Conservation (phyloP, 2,797 vertebrate species). For the Poeciliopsis presidionis region DNA sequence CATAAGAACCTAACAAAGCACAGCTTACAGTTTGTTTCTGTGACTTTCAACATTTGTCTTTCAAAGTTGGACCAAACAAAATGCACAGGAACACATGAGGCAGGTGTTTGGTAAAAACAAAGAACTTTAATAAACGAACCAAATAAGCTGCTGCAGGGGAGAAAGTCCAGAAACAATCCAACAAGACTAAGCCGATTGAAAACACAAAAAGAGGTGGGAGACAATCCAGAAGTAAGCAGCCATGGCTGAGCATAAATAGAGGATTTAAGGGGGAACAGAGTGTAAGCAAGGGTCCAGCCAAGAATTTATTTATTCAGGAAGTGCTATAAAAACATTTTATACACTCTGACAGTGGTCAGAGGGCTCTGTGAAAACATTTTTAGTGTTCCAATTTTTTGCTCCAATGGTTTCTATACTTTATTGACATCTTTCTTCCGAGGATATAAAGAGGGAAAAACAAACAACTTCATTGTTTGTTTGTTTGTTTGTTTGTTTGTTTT, state of each 20-base stretch:
- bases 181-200: constrained; percentile 2
- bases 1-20: background rate
- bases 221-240: background rate
- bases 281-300: background rate
- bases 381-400: background rate
- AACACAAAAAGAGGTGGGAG: background rate
- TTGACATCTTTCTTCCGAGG: background rate
- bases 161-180: constrained; percentile 1
- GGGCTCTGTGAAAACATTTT: background rate
- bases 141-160: background rate
- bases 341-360: background rate
- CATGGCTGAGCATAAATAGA: constrained; percentile 6
- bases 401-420: background rate
- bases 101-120: constrained; percentile 1
- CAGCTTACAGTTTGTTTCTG: background rate
- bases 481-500: background rate
- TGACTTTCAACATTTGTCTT: background rate
- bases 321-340: background rate
- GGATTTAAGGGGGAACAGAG: background rate
- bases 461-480: background rate
- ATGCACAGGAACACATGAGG: background rate
- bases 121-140: background rate
- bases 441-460: background rate
- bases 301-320: background rate
- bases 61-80: background rate